Evolutionary conservation across 2,113 vertebrate genomes (phyloP), one percentile per base, ranked within the genome.

Genomic region (Ascaphus truei): DNA sequence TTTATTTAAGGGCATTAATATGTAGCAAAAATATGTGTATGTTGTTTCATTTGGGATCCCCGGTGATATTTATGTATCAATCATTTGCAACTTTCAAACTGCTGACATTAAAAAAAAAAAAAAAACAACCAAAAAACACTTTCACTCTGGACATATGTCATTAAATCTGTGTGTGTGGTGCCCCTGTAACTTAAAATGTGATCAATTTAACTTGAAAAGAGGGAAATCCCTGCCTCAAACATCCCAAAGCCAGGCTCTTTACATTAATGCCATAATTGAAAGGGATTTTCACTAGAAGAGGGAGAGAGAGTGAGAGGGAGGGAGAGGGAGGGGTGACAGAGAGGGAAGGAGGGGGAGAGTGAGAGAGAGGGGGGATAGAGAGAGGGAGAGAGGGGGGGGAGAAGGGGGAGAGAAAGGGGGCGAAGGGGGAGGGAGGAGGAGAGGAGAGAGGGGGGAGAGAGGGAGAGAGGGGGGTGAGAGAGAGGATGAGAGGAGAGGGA

Each of bases 231-330:
- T 74, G 69, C 77, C 81, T 75, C 74, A 75, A 76, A 74, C 77
- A 15, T 9, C 63, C 71, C 63, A 0, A 78, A 69, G 22, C 76
- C 73, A 27, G 77, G 62, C 71, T 79, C 79, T 77, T 62, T 23
- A 79, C 77, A 71, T 82, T 83, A 82, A 85, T 81, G 78, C 75
- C 43, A 79, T 84, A 88, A 85, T 82, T 87, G 84, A 79, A 74
- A 75, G 80, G 81, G 84, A 88, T 86, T 88, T 87, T 83, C 81
- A 75, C 80, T 76, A 81, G 80, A 77, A 81, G 69, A 78, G 81
- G 80, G 79, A 75, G 3, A 18, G 39, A 2, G 8, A 36, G 26
- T 33, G 15, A 31, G 3, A 27, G 16, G 1, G 0, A 23, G 27
- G 7, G 58, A 2, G 3, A 1, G 0, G 4, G 4, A 33, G 2